Evolutionary conservation across 1,140 invertebrate genomes (phyloP).

Genomic region (Antheraea pernyi): DNA sequence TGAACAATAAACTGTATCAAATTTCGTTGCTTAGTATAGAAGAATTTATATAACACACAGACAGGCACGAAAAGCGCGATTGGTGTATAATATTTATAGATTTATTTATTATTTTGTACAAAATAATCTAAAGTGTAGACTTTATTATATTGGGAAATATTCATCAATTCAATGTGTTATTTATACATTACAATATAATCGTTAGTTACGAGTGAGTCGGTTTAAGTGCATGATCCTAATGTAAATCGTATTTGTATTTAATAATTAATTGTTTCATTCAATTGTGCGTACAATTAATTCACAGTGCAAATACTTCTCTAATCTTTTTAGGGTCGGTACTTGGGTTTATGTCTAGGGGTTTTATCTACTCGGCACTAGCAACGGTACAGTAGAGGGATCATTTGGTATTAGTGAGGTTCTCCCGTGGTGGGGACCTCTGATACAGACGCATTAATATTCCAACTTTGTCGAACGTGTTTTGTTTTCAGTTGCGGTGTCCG

Average conservation of each 20-base stretch:
- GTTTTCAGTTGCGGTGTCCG: constrained; percentile 33
- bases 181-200: background rate
- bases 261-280: constrained; percentile 5
- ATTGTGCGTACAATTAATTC: constrained; percentile 28
- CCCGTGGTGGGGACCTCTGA: background rate
- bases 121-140: too few species aligned
- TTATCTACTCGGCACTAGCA: constrained; percentile 38
- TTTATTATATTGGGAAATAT: too few species aligned
- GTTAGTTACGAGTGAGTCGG: background rate
- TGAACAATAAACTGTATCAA: too few species aligned
- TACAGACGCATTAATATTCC: constrained; percentile 55
- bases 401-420: constrained; percentile 42
- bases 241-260: background rate
- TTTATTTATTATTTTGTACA: too few species aligned
- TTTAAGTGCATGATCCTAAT: background rate
- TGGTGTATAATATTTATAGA: too few species aligned
- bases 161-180: too few species aligned
- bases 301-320: constrained; percentile 40
- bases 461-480: constrained; percentile 56
- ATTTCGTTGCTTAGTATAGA: too few species aligned
- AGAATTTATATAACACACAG: too few species aligned
- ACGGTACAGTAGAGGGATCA: constrained; percentile 40
- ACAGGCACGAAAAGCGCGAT: too few species aligned
- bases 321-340: constrained; percentile 46
- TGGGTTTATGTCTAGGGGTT: constrained; percentile 29